These are phyloP conservation scores for Drosophila watanabei DNA, from an alignment of 1,140 invertebrate species.

Conservation along the genomic window DNA sequence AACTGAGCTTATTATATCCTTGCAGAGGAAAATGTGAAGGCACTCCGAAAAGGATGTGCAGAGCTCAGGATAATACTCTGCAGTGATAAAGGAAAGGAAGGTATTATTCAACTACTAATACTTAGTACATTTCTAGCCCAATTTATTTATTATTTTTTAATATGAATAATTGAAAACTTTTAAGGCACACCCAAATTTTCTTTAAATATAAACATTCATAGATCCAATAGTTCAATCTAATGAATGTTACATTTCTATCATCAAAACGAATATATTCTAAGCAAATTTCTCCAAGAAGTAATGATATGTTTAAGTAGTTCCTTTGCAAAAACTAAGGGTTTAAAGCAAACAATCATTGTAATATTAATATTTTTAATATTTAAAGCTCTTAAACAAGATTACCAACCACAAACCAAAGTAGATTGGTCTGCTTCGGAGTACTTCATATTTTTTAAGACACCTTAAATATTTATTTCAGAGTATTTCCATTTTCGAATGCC, in stretches of 20 bases:
- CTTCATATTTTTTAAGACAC: background rate
- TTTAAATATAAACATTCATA: too few species aligned
- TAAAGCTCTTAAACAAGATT: background rate
- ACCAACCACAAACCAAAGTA: background rate
- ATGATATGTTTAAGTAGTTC: too few species aligned
- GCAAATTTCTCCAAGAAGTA: too few species aligned
- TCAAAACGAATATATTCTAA: too few species aligned
- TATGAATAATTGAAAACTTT: too few species aligned
- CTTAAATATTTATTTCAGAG: background rate
- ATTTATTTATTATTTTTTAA: background rate
- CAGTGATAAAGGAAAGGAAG: background rate
- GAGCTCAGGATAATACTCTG: background rate
- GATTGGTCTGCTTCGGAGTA: background rate
- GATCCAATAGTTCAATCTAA: too few species aligned
- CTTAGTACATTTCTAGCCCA: too few species aligned
- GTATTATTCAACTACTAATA: background rate
- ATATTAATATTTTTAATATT: background rate
- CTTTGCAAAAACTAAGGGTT: too few species aligned
- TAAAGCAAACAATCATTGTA: too few species aligned
- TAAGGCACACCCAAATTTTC: too few species aligned
- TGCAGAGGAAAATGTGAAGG: background rate
- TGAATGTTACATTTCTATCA: too few species aligned
- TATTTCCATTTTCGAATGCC: background rate
- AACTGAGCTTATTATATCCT: constrained; percentile 27
- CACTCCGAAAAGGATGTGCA: background rate